Percentiles rank a stretch among this genome's conserved stretches.
Evolutionary conservation across 37 sponge, comb jelly and placozoan genomes (phyloP).

Genomic region (Beroe ovata): DNA sequence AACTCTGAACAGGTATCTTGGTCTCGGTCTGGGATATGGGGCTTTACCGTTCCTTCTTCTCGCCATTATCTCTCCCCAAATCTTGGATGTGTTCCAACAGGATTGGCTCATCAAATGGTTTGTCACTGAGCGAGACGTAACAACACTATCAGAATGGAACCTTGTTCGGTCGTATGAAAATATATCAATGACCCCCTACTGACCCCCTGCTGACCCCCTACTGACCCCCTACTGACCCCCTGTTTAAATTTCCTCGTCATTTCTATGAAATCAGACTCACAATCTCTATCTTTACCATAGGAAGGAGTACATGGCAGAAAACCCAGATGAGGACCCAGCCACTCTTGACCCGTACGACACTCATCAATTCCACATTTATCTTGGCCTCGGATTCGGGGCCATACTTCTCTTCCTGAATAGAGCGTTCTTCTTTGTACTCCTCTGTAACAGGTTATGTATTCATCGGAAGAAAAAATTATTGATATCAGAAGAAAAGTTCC

Average conservation of each 20-base stretch:
- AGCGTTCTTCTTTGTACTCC: not conserved
- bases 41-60: not conserved
- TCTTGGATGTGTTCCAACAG: conserved; percentile 35
- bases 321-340: not conserved
- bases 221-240: too few relatives aligned
- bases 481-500: too few relatives aligned
- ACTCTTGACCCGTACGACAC: not conserved
- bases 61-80: not conserved
- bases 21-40: not conserved
- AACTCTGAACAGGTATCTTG: conserved; percentile 12
- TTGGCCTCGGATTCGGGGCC: not conserved
- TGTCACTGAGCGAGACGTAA: too few relatives aligned
- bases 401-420: not conserved
- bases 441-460: conserved; percentile 38
- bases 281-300: too few relatives aligned
- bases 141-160: too few relatives aligned
- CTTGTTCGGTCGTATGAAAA: too few relatives aligned
- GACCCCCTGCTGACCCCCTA: too few relatives aligned
- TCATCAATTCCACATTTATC: not conserved
- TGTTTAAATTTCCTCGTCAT: too few relatives aligned
- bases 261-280: too few relatives aligned
- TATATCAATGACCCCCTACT: too few relatives aligned
- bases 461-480: too few relatives aligned
- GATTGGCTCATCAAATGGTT: conserved; percentile 13
- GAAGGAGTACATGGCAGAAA: not conserved